phyloP scores from a whole-genome alignment of 2,797 vertebrate species.

The Lateolabrax maculatus region DNA sequence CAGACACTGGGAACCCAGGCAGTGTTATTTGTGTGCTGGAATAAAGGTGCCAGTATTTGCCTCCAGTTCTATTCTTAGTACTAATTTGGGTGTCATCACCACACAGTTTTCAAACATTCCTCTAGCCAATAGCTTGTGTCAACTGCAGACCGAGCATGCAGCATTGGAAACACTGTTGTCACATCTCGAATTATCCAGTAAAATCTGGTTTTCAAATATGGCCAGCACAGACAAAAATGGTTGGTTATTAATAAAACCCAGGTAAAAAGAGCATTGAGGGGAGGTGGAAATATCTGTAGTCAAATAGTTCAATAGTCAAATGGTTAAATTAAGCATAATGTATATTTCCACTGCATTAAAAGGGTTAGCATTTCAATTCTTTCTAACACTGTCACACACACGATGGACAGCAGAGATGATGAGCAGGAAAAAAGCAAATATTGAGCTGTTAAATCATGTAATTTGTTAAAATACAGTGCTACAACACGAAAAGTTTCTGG shows the following conservation, averaged over 20 bases:
- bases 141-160: background rate
- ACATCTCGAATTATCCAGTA: background rate
- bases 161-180: background rate
- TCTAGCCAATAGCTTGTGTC: background rate
- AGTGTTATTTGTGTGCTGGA: constrained; percentile 35
- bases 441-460: background rate
- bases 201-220: constrained; percentile 1
- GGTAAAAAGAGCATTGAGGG: background rate
- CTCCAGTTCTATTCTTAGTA: constrained; percentile 17
- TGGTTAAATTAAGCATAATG: background rate
- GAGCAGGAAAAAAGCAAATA: background rate
- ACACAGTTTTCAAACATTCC: background rate
- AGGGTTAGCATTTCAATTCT: background rate
- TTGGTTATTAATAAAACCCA: background rate
- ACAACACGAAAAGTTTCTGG: background rate
- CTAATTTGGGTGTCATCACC: constrained; percentile 22
- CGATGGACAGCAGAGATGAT: background rate
- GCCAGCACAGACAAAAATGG: background rate
- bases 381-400: background rate
- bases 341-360: background rate
- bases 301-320: background rate
- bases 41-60: constrained; percentile 31
- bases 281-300: background rate
- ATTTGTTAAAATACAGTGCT: background rate
- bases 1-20: constrained; percentile 25